Conservation (phyloP, 2,113 vertebrate species). For the Oenanthe oenanthe region DNA sequence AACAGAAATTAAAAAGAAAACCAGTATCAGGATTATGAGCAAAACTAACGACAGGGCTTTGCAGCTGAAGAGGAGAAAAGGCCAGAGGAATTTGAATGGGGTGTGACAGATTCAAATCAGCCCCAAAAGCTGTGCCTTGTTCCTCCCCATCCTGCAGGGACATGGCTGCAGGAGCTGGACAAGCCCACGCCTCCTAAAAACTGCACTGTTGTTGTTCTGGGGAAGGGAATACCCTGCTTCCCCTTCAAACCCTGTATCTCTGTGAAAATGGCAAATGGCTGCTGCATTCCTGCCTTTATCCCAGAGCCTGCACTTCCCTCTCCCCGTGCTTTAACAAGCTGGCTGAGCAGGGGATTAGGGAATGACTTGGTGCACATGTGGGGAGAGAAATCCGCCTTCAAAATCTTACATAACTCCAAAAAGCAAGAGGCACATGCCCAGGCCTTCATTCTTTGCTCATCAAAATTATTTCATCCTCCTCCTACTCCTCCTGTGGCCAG, state of each 20-base stretch:
- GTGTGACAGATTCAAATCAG: background rate
- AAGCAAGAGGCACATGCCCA: background rate
- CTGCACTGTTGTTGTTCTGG: background rate
- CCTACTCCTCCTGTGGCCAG: background rate
- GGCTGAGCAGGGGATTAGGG: conserved; percentile 22
- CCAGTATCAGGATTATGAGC: background rate
- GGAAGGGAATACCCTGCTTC: conserved; percentile 16
- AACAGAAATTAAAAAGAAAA: background rate
- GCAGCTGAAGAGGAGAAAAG: background rate
- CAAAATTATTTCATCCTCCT: background rate
- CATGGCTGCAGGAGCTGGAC: background rate
- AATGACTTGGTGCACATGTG: background rate
- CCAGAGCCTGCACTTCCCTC: background rate
- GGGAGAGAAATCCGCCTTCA: background rate
- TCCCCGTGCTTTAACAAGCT: background rate
- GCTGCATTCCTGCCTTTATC: conserved; percentile 43
- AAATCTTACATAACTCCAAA: conserved; percentile 15
- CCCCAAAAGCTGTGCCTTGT: rapidly evolving
- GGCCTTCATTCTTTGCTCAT: background rate
- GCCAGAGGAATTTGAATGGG: background rate
- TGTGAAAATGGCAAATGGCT: background rate
- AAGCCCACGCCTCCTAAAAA: background rate
- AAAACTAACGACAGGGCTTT: background rate
- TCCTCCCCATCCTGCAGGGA: background rate
- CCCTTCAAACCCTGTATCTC: background rate